Percentiles rank a stretch among this genome's conserved stretches.
phyloP scores from a whole-genome alignment of 2,113 vertebrate species.

The Callospermophilus lateralis region DNA sequence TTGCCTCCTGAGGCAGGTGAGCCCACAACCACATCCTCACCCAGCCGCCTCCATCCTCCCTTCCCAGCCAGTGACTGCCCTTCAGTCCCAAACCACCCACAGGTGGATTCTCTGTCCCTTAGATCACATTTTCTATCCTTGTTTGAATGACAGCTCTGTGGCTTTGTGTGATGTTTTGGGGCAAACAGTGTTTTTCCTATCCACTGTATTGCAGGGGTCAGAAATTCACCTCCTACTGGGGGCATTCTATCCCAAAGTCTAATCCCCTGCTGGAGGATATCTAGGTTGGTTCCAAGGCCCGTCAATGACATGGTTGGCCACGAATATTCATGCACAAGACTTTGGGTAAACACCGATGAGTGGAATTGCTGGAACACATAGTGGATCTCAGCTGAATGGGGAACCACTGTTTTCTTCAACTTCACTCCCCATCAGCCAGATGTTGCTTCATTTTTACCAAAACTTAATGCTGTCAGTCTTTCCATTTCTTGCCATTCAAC shows the following conservation, averaged over 20 bases:
- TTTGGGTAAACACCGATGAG: not conserved
- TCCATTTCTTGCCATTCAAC: accelerated
- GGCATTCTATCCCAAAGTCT: too few relatives aligned
- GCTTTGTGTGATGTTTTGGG: not conserved
- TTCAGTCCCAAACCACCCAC: not conserved
- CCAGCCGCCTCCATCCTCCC: not conserved
- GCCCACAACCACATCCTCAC: not conserved
- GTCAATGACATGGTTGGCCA: not conserved
- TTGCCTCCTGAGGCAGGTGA: not conserved
- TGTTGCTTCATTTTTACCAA: not conserved
- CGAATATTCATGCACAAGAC: not conserved
- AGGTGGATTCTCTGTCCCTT: not conserved
- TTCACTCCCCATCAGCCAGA: not conserved
- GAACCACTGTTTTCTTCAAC: not conserved
- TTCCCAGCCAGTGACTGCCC: accelerated
- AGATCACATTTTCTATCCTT: not conserved
- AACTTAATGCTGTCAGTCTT: accelerated
- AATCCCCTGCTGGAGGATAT: accelerated
- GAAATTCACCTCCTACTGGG: not conserved
- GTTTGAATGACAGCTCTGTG: not conserved
- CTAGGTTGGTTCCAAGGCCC: not conserved
- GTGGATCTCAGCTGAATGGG: not conserved
- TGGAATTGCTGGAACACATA: not conserved
- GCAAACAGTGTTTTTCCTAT: not conserved
- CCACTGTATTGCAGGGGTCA: accelerated